phyloP scores from a whole-genome alignment of 2,888 invertebrate species.

The Folsomia candida region DNA sequence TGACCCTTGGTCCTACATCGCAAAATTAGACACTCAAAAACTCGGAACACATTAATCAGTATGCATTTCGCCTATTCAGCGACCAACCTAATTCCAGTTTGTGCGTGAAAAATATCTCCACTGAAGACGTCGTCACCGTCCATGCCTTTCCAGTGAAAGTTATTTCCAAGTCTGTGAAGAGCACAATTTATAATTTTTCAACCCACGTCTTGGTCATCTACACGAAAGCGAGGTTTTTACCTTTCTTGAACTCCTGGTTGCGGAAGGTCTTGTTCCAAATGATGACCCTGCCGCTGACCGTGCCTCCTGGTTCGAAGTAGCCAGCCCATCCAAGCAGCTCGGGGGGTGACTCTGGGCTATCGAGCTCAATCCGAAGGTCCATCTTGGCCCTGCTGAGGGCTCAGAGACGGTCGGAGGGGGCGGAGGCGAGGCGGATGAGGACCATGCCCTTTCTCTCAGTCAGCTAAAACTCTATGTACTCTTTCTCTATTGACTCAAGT shows the following conservation, averaged over 20 bases:
- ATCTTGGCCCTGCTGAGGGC: slow-evolving; percentile 14
- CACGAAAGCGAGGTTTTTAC: no score
- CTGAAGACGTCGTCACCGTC: slow-evolving; percentile 41
- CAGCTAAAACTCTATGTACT: background rate
- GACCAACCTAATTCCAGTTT: slow-evolving; percentile 31
- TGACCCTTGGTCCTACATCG: slow-evolving; percentile 16
- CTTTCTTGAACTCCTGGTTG: slow-evolving; percentile 37
- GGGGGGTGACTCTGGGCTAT: slow-evolving; percentile 36
- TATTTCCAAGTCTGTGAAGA: slow-evolving; percentile 31
- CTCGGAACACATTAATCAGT: no score
- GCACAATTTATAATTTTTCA: background rate
- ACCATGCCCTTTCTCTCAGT: background rate
- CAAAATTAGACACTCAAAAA: no score
- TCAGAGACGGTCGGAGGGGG: background rate
- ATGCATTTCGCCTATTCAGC: no score
- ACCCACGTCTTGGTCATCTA: no score
- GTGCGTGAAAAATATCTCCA: slow-evolving; percentile 41
- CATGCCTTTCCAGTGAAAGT: slow-evolving; percentile 43
- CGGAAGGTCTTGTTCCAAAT: slow-evolving; percentile 38
- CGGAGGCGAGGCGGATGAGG: background rate
- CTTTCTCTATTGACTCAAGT: background rate
- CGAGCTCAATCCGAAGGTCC: slow-evolving; percentile 40
- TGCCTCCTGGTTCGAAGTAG: slow-evolving; percentile 39
- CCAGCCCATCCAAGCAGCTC: slow-evolving; percentile 36
- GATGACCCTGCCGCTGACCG: slow-evolving; percentile 39